Evolutionary conservation across 2,797 vertebrate genomes (phyloP).

Genomic region (Ctenopoma multispine): DNA sequence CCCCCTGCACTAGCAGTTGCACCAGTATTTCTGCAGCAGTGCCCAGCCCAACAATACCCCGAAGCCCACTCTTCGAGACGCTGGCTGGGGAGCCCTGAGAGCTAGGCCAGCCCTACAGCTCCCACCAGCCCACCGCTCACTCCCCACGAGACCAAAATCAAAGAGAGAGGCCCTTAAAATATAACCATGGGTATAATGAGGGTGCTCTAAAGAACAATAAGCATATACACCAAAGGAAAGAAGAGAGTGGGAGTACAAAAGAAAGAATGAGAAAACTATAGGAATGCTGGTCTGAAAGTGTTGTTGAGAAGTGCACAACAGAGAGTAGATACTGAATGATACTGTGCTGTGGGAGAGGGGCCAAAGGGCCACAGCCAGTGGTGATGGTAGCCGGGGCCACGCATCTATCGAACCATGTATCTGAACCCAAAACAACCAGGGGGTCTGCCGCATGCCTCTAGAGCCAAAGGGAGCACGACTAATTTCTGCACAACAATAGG

Average conservation of each 20-base stretch:
- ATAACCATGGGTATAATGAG: constrained; percentile 83
- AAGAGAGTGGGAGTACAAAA: constrained; percentile 69
- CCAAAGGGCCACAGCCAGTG: constrained; percentile 79
- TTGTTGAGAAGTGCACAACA: constrained; percentile 59
- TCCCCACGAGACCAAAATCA: constrained; percentile 80
- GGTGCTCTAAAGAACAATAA: constrained; percentile 82
- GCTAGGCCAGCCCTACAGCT: constrained; percentile 73
- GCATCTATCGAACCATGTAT: constrained; percentile 72
- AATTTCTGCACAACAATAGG: constrained; percentile 84
- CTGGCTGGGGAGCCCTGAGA: constrained; percentile 77
- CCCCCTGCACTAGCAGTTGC: constrained; percentile 62
- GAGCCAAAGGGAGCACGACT: constrained; percentile 83
- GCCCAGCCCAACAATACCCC: constrained; percentile 76
- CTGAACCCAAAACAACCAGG: constrained; percentile 79
- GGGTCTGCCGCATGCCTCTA: constrained; percentile 84
- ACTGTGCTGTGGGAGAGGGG: constrained; percentile 66
- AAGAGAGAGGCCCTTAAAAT: constrained; percentile 83
- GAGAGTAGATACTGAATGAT: constrained; percentile 37
- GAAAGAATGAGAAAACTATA: constrained; percentile 62
- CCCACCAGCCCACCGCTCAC: constrained; percentile 72
- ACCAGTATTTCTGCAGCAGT: constrained; percentile 52
- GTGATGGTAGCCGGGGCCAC: constrained; percentile 75
- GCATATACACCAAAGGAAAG: constrained; percentile 78
- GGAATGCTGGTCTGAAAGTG: constrained; percentile 68
- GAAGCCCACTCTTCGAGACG: constrained; percentile 79